Conservation (phyloP, 2,797 vertebrate species). For the Smutsia temminckii region DNA sequence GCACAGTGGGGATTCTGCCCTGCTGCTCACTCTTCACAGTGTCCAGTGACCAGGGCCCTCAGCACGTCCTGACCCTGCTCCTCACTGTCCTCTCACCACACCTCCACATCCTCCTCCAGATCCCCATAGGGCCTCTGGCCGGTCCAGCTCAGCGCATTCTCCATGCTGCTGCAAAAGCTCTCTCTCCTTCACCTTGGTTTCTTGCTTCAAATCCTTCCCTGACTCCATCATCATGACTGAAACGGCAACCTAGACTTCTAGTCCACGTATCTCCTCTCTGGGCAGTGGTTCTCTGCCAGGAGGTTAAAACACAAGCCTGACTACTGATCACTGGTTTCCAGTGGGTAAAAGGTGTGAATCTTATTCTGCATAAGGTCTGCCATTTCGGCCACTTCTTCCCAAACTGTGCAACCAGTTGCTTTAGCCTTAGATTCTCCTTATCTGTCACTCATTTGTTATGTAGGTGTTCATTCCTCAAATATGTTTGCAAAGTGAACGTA, state of each 20-base stretch:
- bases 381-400: fast-evolving
- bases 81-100: fast-evolving
- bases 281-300: neutral
- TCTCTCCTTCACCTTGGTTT: neutral
- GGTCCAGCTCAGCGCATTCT: neutral
- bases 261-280: fast-evolving
- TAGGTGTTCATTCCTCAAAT: fast-evolving
- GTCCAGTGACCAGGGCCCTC: neutral
- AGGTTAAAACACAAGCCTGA: neutral
- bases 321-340: fast-evolving
- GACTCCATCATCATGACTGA: neutral
- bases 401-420: fast-evolving
- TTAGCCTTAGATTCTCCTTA: fast-evolving
- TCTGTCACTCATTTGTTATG: fast-evolving
- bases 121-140: neutral
- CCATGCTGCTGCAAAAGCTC: neutral
- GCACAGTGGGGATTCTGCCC: neutral
- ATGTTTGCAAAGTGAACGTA: fast-evolving
- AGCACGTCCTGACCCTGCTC: fast-evolving
- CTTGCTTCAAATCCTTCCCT: neutral
- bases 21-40: fast-evolving
- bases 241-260: no score
- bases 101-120: fast-evolving
- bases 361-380: neutral
- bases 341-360: fast-evolving